These are phyloP conservation scores for Capitulum mitella DNA, from an alignment of 2,888 invertebrate genomes.

Conservation along the genomic window DNA sequence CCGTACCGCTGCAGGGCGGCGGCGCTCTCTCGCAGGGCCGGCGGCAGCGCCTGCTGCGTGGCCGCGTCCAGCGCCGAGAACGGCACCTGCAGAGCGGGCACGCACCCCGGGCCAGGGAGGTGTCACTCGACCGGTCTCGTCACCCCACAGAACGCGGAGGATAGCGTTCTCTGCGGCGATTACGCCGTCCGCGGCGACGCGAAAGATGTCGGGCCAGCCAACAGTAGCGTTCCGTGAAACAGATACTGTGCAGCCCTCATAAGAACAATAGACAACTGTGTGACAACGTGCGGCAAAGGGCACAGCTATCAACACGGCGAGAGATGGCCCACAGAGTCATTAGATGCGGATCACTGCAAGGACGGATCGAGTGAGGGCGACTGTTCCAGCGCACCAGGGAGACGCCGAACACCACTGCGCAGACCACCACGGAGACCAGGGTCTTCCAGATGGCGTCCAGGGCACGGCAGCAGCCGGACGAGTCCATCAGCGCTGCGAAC, in stretches of 20 bases:
- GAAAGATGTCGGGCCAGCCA: too few relatives aligned
- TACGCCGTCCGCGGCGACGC: too few relatives aligned
- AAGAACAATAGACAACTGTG: too few relatives aligned
- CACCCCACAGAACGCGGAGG: too few relatives aligned
- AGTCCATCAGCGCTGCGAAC: constrained; percentile 31
- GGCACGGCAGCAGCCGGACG: constrained; percentile 31
- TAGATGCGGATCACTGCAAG: background rate
- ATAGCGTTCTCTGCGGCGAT: too few relatives aligned
- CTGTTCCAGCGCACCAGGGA: constrained; percentile 31
- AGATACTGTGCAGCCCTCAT: too few relatives aligned
- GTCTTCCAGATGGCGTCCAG: constrained; percentile 32
- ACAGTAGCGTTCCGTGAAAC: too few relatives aligned
- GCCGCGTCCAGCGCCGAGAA: background rate
- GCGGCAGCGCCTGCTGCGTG: background rate
- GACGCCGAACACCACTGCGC: constrained; percentile 32
- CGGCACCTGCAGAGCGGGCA: background rate
- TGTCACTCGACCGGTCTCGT: too few relatives aligned
- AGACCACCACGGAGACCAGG: constrained; percentile 29
- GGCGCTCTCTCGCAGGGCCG: background rate
- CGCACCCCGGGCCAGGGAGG: too few relatives aligned
- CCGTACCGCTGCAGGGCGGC: background rate
- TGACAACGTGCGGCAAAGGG: background rate
- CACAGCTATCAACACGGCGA: background rate
- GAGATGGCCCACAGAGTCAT: background rate
- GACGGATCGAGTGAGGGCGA: background rate